Base-by-base conservation (phyloP, 1,140 invertebrate species). In the Drosophila teissieri region DNA sequence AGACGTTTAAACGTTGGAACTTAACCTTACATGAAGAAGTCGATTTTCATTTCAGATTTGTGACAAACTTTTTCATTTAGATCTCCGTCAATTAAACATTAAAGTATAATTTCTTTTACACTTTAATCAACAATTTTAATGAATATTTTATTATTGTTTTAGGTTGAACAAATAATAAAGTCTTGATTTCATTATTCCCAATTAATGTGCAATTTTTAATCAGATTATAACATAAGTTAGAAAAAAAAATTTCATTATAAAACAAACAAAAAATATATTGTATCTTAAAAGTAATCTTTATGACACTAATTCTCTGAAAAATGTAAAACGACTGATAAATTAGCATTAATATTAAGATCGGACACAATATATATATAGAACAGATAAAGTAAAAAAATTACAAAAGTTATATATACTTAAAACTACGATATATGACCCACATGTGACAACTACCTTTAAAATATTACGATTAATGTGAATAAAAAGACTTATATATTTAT, bases 401-500 rank as follows among this genome's bases (percentile, higher is more conserved):
- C 49, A 46, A 52, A 58, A 53, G 37, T 61, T 49, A 53, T 57
- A 61, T 63, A 46, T 54, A 79, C 42, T 65, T 67, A 48, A 24
- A 57, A 58, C 39, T 42, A 62, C 51, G 51, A 52, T 53, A 12
- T 63, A 58, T 54, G 39, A 54, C 53, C 42, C 40, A 78, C 40
- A 62, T 27, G 44, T 53, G 46, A 63, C 22, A 54, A 62, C 70
- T 61, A 80, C 53, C 39, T 49, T 49, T 36, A 62, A 62, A 61
- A 53, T 61, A 53, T 73, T 61, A 85, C 73, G 57, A 69, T 77
- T 85, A 77, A 80, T 86, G 81, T 85, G 81, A 85, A 88, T 80
- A 77, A 79, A 72, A 88, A 86, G 83, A 86, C 83, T 86, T 82
- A 81, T 86, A 86, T 63, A 76, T 69, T 75, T 75, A 82, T 72